Percentiles rank a stretch among this genome's conserved stretches.
phyloP scores from a whole-genome alignment of 2,113 vertebrate species.

The Cochlearius cochlearius region DNA sequence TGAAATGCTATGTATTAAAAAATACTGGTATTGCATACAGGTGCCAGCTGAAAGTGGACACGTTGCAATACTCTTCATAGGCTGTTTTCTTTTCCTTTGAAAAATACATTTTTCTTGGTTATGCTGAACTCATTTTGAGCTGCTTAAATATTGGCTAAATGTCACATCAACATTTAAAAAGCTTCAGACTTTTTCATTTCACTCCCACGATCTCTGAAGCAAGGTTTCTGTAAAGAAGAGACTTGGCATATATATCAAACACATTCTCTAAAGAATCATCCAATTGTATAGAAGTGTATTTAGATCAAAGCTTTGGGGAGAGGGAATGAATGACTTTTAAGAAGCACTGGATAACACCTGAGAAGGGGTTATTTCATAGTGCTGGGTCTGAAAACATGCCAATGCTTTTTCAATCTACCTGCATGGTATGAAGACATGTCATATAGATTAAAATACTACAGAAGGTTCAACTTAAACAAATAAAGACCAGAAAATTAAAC shows the following conservation, averaged over 20 bases:
- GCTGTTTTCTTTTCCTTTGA: background rate
- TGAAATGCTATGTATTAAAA: background rate
- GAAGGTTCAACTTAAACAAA: background rate
- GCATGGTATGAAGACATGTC: background rate
- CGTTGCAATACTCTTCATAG: background rate
- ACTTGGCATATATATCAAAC: background rate
- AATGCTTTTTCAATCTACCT: background rate
- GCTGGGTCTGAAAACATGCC: background rate
- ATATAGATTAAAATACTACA: background rate
- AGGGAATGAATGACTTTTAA: background rate
- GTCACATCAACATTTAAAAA: background rate
- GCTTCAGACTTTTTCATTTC: background rate
- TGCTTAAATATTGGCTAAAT: background rate
- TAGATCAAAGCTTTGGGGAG: background rate
- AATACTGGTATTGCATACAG: background rate
- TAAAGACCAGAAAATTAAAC: background rate
- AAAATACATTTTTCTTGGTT: background rate
- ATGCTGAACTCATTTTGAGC: background rate
- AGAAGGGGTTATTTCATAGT: background rate
- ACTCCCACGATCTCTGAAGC: background rate
- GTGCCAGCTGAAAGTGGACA: background rate
- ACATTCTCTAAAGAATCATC: background rate
- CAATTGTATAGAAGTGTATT: background rate
- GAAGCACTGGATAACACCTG: background rate
- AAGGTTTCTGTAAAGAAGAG: background rate